Evolutionary conservation across 2,113 vertebrate genomes (phyloP), one percentile per base, ranked within the genome.

Genomic region (Limnothrissa miodon): DNA sequence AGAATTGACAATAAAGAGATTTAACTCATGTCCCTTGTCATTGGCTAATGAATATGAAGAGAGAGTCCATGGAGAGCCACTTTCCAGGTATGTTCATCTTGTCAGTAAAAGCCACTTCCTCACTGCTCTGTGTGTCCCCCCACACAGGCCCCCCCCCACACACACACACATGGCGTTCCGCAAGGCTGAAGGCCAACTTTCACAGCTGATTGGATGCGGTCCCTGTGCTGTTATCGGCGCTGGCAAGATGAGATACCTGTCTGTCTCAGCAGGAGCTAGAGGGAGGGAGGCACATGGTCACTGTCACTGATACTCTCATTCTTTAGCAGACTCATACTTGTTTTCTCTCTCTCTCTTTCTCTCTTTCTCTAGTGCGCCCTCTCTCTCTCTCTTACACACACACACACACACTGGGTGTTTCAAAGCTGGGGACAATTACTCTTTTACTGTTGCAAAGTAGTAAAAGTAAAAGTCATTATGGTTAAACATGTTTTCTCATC

Each of bases 181-280:
- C 10, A 15, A 74, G 66, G 66, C 66, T 36, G 29, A 11, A 15
- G 33, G 66, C 66, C 66, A 74, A 74, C 66, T 74, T 36, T 74
- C 66, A 74, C 66, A 74, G 66, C 66, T 74, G 66, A 33, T 74
- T 74, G 66, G 66, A 29, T 13, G 66, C 3, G 66, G 66, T 66
- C 25, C 13, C 66, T 74, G 25, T 33, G n/a, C 5, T 25, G 66
- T 74, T 74, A 74, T 74, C 66, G 15, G 8, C 29, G 15, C 29
- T 33, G 29, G 29, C 13, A 13, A 74, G 29, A 74, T 74, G 66
- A 74, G 66, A 74, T 74, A 36, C 66, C 29, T 17, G 66, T 36
- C 29, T 17, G 66, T 36, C 66, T 39, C 66, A 39, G 66, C 13
- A 29, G 66, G 66, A 74, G 13, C 29, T 33, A 13, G 2, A 15